phyloP scores from a whole-genome alignment of 2,888 invertebrate species.

The Criorhina ranunculi region DNA sequence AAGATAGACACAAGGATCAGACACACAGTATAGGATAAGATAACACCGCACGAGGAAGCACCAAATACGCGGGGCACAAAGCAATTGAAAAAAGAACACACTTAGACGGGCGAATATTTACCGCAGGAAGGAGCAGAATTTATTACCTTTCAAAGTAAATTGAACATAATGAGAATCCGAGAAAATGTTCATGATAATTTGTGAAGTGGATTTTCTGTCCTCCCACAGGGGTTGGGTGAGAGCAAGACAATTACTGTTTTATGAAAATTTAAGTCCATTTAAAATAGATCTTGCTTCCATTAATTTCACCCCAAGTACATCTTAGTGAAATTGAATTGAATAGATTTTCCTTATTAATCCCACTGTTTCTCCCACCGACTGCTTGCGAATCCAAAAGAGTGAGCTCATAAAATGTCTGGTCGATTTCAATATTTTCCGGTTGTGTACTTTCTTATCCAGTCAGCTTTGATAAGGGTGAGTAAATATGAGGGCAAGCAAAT shows the following conservation, averaged over 20 bases:
- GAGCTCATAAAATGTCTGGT: conserved; percentile 35
- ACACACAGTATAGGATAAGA: conserved; percentile 42
- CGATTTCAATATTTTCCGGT: conserved; percentile 47
- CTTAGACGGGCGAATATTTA: conserved; percentile 54
- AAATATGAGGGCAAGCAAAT: conserved; percentile 6
- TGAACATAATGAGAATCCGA: conserved; percentile 73
- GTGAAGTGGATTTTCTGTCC: conserved; percentile 68
- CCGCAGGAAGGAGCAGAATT: conserved; percentile 68
- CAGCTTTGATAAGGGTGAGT: conserved; percentile 30
- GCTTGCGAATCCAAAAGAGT: neutral
- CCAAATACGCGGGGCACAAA: conserved; percentile 33
- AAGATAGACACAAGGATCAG: conserved; percentile 70
- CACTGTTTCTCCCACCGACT: neutral
- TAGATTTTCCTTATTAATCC: conserved; percentile 64
- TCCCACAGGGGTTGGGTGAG: conserved; percentile 4
- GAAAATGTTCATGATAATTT: conserved; percentile 75
- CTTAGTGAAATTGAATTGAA: conserved; percentile 71
- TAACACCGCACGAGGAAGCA: neutral
- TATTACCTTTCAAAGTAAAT: conserved; percentile 77
- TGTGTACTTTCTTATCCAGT: conserved; percentile 24
- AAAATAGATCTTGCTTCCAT: conserved; percentile 65
- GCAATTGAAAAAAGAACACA: conserved; percentile 62
- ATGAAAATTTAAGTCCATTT: conserved; percentile 72
- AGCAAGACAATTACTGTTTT: conserved; percentile 43
- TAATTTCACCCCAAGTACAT: conserved; percentile 63